A percentile compares a stretch with the other conserved stretches of the same genome.
Evolutionary conservation across 1,140 invertebrate species (phyloP).

Genomic region (Drosophila ficusphila): DNA sequence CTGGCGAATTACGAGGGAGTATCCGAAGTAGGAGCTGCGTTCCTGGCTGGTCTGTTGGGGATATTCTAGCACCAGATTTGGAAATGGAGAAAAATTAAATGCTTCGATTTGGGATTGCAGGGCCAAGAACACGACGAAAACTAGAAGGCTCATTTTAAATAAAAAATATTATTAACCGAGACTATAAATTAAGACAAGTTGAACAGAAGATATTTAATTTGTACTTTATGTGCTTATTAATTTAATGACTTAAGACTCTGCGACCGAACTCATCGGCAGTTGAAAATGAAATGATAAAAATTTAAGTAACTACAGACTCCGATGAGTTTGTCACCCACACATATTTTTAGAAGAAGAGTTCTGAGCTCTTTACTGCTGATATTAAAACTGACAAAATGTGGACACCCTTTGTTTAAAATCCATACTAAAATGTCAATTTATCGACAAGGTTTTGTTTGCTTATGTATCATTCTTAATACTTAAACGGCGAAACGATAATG

Average conservation of each 20-base stretch:
- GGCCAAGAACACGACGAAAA: neutral
- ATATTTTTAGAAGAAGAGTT: no score
- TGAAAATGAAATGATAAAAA: neutral
- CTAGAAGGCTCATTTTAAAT: constrained; percentile 16
- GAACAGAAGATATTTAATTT: neutral
- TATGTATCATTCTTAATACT: no score
- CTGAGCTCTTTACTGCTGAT: no score
- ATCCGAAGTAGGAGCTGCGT: constrained; percentile 76
- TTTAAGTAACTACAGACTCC: no score
- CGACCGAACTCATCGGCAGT: neutral
- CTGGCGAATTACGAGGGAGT: constrained; percentile 60
- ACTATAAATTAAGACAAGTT: neutral
- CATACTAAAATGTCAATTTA: no score
- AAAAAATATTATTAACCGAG: neutral
- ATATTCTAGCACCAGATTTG: constrained; percentile 48
- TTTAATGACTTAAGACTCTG: neutral
- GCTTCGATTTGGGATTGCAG: constrained; percentile 11
- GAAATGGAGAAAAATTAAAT: constrained; percentile 65
- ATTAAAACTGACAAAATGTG: no score
- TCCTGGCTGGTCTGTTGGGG: constrained; percentile 33
- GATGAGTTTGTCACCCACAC: no score
- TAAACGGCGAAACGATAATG: no score
- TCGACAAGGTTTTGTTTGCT: no score
- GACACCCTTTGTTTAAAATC: no score
- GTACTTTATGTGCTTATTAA: no score